Evolutionary conservation across 2,888 invertebrate species (phyloP).

Genomic region (Metopia argyrocephala): DNA sequence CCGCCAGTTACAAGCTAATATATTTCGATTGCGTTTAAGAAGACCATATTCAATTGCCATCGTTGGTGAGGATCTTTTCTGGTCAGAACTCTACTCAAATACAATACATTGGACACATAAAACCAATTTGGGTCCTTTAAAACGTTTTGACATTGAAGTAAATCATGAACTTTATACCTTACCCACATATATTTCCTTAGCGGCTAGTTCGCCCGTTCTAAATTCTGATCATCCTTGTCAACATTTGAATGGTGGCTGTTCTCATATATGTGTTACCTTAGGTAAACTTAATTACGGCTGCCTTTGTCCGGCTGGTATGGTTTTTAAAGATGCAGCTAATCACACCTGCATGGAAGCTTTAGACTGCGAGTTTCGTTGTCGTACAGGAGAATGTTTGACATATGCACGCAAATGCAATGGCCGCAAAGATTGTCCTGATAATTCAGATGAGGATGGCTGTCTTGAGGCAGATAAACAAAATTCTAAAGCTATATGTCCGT

Average conservation of each 20-base stretch:
- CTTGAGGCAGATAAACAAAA: conserved; percentile 74
- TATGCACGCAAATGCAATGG: conserved; percentile 80
- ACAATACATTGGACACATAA: conserved; percentile 83
- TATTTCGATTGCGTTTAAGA: conserved; percentile 78
- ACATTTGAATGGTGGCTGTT: conserved; percentile 83
- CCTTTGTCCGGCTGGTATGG: conserved; percentile 84
- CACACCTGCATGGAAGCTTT: conserved; percentile 81
- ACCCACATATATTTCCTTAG: conserved; percentile 70
- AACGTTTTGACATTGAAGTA: conserved; percentile 73
- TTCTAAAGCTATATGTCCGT: conserved; percentile 74
- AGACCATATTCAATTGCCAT: conserved; percentile 82
- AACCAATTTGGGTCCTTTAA: conserved; percentile 74
- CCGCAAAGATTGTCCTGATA: conserved; percentile 81
- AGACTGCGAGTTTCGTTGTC: conserved; percentile 80
- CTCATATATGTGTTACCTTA: conserved; percentile 85
- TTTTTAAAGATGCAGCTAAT: conserved; percentile 78
- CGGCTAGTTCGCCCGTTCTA: conserved; percentile 64
- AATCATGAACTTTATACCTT: conserved; percentile 66
- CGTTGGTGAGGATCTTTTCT: conserved; percentile 84
- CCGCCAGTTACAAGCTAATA: conserved; percentile 80
- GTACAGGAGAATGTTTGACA: conserved; percentile 81
- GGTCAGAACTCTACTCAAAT: conserved; percentile 82
- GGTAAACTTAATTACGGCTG: conserved; percentile 77
- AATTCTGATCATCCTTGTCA: conserved; percentile 81
- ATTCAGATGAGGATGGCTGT: conserved; percentile 80